Evolutionary conservation across 2,797 vertebrate genomes (phyloP).

Genomic region (Paedocypris micromegethes): DNA sequence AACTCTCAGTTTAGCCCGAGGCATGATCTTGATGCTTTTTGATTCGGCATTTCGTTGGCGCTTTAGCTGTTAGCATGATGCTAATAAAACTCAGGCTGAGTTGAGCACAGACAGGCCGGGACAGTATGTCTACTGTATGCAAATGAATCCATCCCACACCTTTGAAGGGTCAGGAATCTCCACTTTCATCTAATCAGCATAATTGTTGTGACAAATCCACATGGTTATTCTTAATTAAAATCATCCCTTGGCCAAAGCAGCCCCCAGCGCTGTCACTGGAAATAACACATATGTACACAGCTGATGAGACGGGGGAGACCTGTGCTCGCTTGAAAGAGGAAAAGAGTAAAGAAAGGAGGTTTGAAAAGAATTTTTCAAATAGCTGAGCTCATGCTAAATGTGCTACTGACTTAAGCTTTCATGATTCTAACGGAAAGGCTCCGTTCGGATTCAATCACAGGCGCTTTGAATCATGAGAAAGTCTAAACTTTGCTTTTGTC

Average conservation of each 20-base stretch:
- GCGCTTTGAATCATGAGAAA: conserved; percentile 33
- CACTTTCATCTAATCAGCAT: conserved; percentile 77
- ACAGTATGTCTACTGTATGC: conserved; percentile 62
- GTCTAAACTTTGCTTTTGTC: conserved; percentile 29
- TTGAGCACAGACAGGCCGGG: conserved; percentile 32
- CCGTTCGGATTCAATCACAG: conserved; percentile 51
- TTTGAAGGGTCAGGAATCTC: conserved; percentile 70
- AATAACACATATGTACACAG: conserved; percentile 61
- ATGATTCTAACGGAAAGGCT: conserved; percentile 63
- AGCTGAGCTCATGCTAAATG: conserved; percentile 43
- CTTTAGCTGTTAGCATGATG: conserved; percentile 30
- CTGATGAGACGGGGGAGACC: conserved; percentile 49
- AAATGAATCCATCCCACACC: conserved; percentile 63
- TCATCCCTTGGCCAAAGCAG: conserved; percentile 69
- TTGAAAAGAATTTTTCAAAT: conserved; percentile 62
- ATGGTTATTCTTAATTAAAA: conserved; percentile 86
- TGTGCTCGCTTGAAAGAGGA: conserved; percentile 43
- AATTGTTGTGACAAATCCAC: conserved; percentile 84
- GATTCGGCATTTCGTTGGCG: conserved; percentile 20
- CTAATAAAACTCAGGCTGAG: conserved; percentile 46
- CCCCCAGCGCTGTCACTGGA: conserved; percentile 70
- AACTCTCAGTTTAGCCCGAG: conserved; percentile 12
- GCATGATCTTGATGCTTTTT: conserved; percentile 22
- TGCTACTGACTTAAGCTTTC: conserved; percentile 58
- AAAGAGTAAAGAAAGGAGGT: conserved; percentile 48